phyloP scores from a whole-genome alignment of 2,888 invertebrate genomes.

The Nysson spinosus region DNA sequence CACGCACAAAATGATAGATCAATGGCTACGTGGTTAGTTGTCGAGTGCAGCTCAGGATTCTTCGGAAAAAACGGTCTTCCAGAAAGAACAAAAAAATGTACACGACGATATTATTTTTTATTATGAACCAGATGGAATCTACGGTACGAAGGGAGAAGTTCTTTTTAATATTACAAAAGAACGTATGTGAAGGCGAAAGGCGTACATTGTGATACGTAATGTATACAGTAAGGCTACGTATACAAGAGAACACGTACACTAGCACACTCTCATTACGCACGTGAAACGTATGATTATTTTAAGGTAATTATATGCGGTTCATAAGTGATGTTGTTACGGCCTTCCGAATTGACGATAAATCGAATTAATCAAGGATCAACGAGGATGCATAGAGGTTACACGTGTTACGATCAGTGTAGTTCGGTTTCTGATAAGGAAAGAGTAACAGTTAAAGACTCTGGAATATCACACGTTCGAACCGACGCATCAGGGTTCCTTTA shows the following conservation, averaged over 20 bases:
- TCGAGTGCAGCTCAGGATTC: slow-evolving; percentile 11
- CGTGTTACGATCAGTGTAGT: slow-evolving; percentile 21
- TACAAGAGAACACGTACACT: slow-evolving; percentile 8
- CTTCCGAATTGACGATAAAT: slow-evolving; percentile 9
- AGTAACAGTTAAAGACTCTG: slow-evolving; percentile 16
- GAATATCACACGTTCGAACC: slow-evolving; percentile 30
- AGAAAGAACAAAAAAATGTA: slow-evolving; percentile 32
- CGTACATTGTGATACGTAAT: slow-evolving; percentile 53
- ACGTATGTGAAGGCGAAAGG: slow-evolving; percentile 27
- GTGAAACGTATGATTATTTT: not conserved
- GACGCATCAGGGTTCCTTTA: slow-evolving; percentile 52
- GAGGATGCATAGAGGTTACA: slow-evolving; percentile 14
- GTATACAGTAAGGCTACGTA: slow-evolving; percentile 28
- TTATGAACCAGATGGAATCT: slow-evolving; percentile 4
- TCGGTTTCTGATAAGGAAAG: slow-evolving; percentile 10
- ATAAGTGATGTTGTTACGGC: slow-evolving; percentile 23
- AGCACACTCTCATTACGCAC: slow-evolving; percentile 3
- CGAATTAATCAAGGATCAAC: not conserved
- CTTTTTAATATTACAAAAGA: slow-evolving; percentile 24
- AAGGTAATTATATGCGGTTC: slow-evolving; percentile 19
- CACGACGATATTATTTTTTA: slow-evolving; percentile 34
- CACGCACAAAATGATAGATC: slow-evolving; percentile 43
- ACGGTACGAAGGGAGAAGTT: slow-evolving; percentile 10
- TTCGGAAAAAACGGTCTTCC: slow-evolving; percentile 48
- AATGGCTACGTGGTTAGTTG: not conserved